Percentiles rank a stretch among this genome's conserved stretches.
Conservation (phyloP, 2,888 invertebrate species). For the Temnothorax unifasciatus region DNA sequence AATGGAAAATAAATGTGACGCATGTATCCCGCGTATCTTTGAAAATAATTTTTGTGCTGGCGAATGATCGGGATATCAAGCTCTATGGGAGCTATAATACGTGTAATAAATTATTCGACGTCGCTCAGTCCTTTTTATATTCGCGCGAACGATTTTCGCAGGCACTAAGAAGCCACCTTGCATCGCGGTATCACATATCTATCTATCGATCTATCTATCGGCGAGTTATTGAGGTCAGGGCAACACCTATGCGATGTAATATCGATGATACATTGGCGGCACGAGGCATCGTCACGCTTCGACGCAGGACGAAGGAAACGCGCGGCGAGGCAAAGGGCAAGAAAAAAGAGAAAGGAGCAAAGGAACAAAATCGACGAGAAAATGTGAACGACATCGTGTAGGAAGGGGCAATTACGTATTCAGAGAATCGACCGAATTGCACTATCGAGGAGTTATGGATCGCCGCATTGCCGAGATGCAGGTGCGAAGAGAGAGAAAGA, state of each 20-base stretch:
- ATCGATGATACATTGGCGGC: slow-evolving; percentile 63
- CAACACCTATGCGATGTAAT: slow-evolving; percentile 56
- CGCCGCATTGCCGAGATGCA: slow-evolving; percentile 70
- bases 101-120: slow-evolving; percentile 7
- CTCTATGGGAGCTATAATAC: not conserved
- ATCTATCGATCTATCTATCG: slow-evolving; percentile 32
- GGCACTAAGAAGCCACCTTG: slow-evolving; percentile 14
- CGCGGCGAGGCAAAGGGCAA: not conserved
- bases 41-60: not conserved
- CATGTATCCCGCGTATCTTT: not conserved
- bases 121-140: slow-evolving; percentile 16
- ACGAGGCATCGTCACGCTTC: not conserved
- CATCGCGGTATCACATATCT: slow-evolving; percentile 22
- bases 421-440: slow-evolving; percentile 75
- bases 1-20: not conserved
- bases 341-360: not conserved
- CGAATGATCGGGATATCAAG: not conserved
- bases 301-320: not conserved
- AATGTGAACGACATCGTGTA: slow-evolving; percentile 60
- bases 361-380: slow-evolving; percentile 13
- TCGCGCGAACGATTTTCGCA: not conserved
- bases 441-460: slow-evolving; percentile 72
- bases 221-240: slow-evolving; percentile 42
- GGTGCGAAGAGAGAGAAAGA: slow-evolving; percentile 71
- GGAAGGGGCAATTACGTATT: slow-evolving; percentile 75